Conservation (phyloP, 2,113 vertebrate species). For the Seriola quinqueradiata region DNA sequence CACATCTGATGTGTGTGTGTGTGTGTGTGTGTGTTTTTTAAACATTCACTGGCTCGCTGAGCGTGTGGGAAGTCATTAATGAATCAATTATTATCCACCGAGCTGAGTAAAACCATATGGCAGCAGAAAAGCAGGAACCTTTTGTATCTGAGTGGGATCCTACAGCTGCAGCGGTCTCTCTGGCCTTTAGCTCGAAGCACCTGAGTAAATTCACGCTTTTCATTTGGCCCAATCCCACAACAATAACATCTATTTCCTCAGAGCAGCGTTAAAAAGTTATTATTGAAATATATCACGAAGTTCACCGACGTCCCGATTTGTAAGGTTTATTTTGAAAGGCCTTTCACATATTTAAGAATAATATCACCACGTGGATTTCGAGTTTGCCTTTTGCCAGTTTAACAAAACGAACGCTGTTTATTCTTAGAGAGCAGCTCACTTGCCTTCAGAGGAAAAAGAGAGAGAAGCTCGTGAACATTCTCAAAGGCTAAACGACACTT, state of each 20-base stretch:
- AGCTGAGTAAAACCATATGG: conserved; percentile 79
- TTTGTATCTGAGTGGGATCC: conserved; percentile 18
- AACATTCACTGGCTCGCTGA: conserved; percentile 32
- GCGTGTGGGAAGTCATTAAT: conserved; percentile 79
- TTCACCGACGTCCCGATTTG: neutral
- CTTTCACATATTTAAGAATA: neutral
- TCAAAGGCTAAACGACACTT: neutral
- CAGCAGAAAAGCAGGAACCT: conserved; percentile 26
- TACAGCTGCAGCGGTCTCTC: conserved; percentile 50
- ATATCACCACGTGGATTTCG: neutral
- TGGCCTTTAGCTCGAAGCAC: conserved; percentile 31
- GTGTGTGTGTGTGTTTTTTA: neutral
- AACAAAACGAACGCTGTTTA: too few species aligned
- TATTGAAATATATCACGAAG: neutral
- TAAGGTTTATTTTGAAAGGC: neutral
- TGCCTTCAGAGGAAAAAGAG: too few species aligned
- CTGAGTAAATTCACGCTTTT: conserved; percentile 51
- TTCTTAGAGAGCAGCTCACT: neutral
- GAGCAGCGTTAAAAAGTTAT: conserved; percentile 7
- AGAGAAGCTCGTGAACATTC: too few species aligned
- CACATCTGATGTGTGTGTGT: neutral
- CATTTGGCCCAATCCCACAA: conserved; percentile 35
- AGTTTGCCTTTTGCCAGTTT: neutral
- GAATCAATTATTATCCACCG: conserved; percentile 74
- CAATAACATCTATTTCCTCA: conserved; percentile 29